A percentile compares a stretch with the other conserved stretches of the same genome.
phyloP scores from a whole-genome alignment of 2,888 invertebrate genomes.

The Chrysolina oricalcia region DNA sequence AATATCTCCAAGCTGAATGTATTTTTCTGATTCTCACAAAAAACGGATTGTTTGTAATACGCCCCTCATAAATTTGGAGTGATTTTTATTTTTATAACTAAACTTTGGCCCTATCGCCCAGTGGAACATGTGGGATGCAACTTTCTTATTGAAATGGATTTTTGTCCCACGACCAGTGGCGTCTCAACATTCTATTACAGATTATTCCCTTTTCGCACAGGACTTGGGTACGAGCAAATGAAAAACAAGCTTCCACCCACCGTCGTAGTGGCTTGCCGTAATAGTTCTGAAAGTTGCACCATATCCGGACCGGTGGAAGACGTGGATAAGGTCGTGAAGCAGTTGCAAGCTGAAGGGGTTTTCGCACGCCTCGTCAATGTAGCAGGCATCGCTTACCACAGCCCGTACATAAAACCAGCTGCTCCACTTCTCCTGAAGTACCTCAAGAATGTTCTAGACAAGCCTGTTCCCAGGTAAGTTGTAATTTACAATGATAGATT shows the following conservation, averaged over 20 bases:
- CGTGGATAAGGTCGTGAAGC: constrained; percentile 76
- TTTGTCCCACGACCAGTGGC: no score
- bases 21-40: no score
- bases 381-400: constrained; percentile 93
- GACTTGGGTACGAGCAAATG: constrained; percentile 73
- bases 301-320: constrained; percentile 83
- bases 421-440: constrained; percentile 70
- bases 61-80: no score
- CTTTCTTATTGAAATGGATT: no score
- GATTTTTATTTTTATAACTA: no score
- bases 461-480: constrained; percentile 71
- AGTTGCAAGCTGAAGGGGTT: constrained; percentile 79
- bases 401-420: constrained; percentile 81
- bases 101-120: no score
- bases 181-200: no score
- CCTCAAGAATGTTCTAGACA: constrained; percentile 71
- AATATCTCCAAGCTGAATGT: no score
- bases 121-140: no score
- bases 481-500: no score
- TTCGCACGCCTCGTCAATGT: constrained; percentile 90
- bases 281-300: constrained; percentile 84
- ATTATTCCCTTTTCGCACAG: constrained; percentile 53
- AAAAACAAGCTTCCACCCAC: constrained; percentile 79
- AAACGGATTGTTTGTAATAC: no score
- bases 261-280: constrained; percentile 87